Evolutionary conservation across 2,888 invertebrate genomes (phyloP).

Genomic region (Pandemis cinnamomeana): DNA sequence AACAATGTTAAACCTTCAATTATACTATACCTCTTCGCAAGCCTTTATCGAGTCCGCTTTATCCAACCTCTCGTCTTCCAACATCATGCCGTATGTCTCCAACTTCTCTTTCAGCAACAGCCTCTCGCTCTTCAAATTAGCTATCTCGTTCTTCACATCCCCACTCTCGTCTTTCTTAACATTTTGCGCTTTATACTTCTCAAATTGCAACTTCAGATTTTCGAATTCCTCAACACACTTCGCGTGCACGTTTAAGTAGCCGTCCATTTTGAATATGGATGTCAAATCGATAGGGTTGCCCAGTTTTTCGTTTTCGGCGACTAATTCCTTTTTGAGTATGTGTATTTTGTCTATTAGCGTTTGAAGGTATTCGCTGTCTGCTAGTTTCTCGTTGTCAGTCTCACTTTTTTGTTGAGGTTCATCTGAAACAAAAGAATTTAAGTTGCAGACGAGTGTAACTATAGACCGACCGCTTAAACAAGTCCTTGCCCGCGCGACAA

Average conservation of each 20-base stretch:
- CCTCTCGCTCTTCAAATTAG: conserved; percentile 85
- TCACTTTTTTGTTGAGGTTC: conserved; percentile 66
- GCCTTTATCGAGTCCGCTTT: conserved; percentile 85
- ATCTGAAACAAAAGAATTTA: conserved; percentile 44
- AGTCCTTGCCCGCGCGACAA: no score
- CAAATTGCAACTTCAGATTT: conserved; percentile 86
- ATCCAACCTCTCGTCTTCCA: conserved; percentile 87
- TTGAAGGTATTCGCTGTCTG: conserved; percentile 81
- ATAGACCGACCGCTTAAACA: no score
- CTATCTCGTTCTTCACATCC: conserved; percentile 65
- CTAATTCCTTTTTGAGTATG: conserved; percentile 85
- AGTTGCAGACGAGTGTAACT: background rate
- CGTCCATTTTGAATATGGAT: conserved; percentile 78
- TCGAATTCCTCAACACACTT: conserved; percentile 88
- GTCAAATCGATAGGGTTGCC: conserved; percentile 86
- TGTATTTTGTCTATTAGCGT: conserved; percentile 87
- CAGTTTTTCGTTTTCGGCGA: conserved; percentile 84
- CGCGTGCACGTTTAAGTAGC: conserved; percentile 74
- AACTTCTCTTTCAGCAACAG: conserved; percentile 87
- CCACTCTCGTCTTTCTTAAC: conserved; percentile 56
- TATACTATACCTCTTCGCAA: conserved; percentile 76
- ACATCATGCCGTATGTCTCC: conserved; percentile 85
- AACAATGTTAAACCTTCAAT: no score
- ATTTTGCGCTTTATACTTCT: conserved; percentile 84
- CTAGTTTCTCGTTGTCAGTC: conserved; percentile 76